These are phyloP conservation scores for Oncopeltus fasciatus DNA, from an alignment of 1,140 invertebrate species.

Conservation along the genomic window DNA sequence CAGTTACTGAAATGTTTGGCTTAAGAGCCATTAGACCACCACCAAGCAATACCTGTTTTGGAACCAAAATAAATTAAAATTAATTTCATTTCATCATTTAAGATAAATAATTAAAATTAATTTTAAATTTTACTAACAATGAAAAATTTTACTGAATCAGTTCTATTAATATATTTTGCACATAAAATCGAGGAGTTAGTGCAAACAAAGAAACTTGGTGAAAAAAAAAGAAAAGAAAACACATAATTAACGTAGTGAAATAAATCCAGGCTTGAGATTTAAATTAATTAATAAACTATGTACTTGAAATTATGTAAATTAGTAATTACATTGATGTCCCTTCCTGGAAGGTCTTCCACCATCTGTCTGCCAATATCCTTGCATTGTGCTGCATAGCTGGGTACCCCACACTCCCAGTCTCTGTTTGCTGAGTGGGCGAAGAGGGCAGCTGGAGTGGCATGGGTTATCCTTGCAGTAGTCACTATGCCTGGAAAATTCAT, in stretches of 20 bases:
- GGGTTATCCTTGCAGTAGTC: conserved; percentile 78
- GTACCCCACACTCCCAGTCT: conserved; percentile 55
- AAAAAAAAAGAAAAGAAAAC: too few relatives aligned
- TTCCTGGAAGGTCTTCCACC: conserved; percentile 32
- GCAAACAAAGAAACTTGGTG: too few relatives aligned
- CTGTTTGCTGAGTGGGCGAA: conserved; percentile 65
- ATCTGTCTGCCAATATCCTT: conserved; percentile 37
- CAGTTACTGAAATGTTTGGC: not conserved
- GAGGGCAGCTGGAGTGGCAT: conserved; percentile 74
- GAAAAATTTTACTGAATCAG: too few relatives aligned
- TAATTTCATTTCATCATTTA: not conserved
- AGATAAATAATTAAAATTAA: too few relatives aligned
- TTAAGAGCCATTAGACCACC: not conserved
- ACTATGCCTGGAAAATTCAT: conserved; percentile 27
- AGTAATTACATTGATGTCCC: conserved; percentile 31
- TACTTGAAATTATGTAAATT: too few relatives aligned
- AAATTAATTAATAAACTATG: too few relatives aligned
- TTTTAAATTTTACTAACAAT: too few relatives aligned
- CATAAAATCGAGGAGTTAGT: too few relatives aligned
- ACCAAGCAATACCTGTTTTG: not conserved
- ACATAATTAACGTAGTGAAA: too few relatives aligned
- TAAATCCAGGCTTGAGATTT: too few relatives aligned
- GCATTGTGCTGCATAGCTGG: conserved; percentile 21
- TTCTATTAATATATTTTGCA: too few relatives aligned
- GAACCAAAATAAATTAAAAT: not conserved